phyloP scores from a whole-genome alignment of 2,888 invertebrate genomes.

The Anthrax anthrax region DNA sequence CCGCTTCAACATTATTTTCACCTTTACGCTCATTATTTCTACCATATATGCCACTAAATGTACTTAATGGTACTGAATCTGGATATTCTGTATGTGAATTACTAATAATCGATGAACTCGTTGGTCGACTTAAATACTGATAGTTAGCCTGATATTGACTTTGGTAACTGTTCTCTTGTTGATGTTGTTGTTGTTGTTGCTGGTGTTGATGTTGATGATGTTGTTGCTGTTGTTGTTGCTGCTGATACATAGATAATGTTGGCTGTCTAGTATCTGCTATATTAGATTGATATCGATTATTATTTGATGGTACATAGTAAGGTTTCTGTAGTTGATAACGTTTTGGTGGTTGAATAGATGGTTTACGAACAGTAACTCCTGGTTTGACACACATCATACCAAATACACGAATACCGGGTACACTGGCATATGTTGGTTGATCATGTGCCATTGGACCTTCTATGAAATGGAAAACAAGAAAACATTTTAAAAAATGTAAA shows the following conservation, averaged over 20 bases:
- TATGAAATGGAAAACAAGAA: constrained; percentile 28
- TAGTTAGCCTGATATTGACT: constrained; percentile 25
- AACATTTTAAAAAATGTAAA: too few species aligned
- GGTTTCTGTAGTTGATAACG: constrained; percentile 32
- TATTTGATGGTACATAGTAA: constrained; percentile 24
- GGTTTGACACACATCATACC: constrained; percentile 83
- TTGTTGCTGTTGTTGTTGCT: constrained; percentile 15
- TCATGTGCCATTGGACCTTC: constrained; percentile 91
- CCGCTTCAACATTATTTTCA: constrained; percentile 21
- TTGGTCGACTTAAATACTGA: constrained; percentile 32
- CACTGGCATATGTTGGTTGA: constrained; percentile 85
- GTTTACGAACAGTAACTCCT: constrained; percentile 31
- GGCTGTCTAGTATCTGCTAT: constrained; percentile 14
- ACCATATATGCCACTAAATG: constrained; percentile 28
- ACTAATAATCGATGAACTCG: constrained; percentile 19
- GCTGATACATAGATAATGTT: not conserved
- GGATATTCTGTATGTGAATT: constrained; percentile 20
- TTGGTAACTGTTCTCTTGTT: constrained; percentile 21
- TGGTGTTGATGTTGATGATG: constrained; percentile 16
- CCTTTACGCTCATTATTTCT: constrained; percentile 30
- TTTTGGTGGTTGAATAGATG: constrained; percentile 30
- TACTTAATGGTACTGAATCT: constrained; percentile 24
- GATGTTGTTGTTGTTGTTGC: constrained; percentile 18
- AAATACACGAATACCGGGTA: constrained; percentile 83
- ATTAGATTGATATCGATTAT: constrained; percentile 15